A percentile compares a stretch with the other conserved stretches of the same genome.
Evolutionary conservation across 2,113 vertebrate genomes (phyloP).

Genomic region (Aix galericulata): DNA sequence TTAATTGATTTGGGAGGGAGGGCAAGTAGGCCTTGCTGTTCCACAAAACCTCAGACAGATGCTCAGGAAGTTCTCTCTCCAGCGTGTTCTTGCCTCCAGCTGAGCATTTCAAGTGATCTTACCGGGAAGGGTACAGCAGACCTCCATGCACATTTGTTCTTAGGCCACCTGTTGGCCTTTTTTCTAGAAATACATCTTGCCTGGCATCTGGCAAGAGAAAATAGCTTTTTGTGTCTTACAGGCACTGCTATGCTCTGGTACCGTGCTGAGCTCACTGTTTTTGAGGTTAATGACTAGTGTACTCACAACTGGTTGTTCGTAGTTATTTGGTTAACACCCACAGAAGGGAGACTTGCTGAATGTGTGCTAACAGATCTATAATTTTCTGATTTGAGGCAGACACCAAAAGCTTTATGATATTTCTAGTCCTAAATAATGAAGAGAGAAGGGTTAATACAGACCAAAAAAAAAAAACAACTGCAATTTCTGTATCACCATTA

Average conservation of each 20-base stretch:
- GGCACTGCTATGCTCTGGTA: not conserved
- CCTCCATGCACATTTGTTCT: constrained; percentile 7
- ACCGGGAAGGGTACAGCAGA: not conserved
- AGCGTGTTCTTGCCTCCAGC: not conserved
- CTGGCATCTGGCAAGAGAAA: constrained; percentile 47
- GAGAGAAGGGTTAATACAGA: constrained; percentile 33
- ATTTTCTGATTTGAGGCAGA: constrained; percentile 12
- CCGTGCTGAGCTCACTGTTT: constrained; percentile 44
- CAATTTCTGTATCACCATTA: constrained; percentile 8
- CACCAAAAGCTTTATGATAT: not conserved
- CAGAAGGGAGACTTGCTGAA: constrained; percentile 5
- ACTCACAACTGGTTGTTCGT: not conserved
- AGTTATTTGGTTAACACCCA: constrained; percentile 2
- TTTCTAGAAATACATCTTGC: constrained; percentile 45
- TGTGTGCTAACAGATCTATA: not conserved
- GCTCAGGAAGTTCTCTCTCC: not conserved
- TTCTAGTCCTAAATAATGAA: not conserved
- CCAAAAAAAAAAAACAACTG: constrained; percentile 5
- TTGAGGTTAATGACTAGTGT: constrained; percentile 30
- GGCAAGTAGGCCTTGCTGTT: not conserved
- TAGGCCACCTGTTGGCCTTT: constrained; percentile 31
- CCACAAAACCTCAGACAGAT: not conserved
- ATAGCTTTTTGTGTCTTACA: not conserved
- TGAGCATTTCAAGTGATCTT: constrained; percentile 6
- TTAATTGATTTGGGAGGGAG: not conserved